These are phyloP conservation scores for Falco naumanni DNA, from an alignment of 2,797 vertebrate species.

Conservation along the genomic window DNA sequence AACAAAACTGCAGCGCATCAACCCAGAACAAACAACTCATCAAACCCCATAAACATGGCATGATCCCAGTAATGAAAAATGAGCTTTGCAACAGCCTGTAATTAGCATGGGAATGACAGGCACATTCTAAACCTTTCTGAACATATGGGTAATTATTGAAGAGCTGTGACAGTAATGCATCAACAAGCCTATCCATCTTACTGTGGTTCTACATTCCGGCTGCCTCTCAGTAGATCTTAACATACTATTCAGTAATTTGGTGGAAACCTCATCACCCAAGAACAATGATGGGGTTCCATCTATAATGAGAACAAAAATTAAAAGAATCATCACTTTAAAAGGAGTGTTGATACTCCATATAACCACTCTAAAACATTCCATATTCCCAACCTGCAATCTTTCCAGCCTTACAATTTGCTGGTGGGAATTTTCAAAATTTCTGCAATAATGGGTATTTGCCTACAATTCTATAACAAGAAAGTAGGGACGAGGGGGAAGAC, in stretches of 20 bases:
- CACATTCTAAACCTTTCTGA: constrained; percentile 59
- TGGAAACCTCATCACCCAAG: background rate
- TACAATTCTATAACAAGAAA: background rate
- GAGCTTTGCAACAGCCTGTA: constrained; percentile 61
- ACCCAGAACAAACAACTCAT: constrained; percentile 71
- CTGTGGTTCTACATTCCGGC: background rate
- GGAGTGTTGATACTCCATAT: background rate
- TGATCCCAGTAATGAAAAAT: constrained; percentile 70
- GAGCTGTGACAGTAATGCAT: constrained; percentile 51
- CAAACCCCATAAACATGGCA: constrained; percentile 59
- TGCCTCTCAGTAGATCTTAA: constrained; percentile 21
- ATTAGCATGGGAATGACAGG: constrained; percentile 68
- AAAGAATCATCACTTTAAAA: background rate
- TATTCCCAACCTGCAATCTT: background rate
- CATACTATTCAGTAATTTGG: constrained; percentile 24
- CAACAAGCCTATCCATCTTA: constrained; percentile 35
- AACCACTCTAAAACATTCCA: background rate
- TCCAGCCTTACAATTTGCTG: background rate
- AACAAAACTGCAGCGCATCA: constrained; percentile 41
- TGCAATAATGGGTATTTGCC: fast-evolving
- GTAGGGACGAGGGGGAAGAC: background rate
- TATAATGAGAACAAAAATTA: background rate
- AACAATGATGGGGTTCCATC: background rate
- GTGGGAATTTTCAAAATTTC: background rate
- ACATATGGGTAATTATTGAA: constrained; percentile 74